Percentiles rank a stretch among this genome's conserved stretches.
Evolutionary conservation across 2,888 invertebrate genomes (phyloP).

Genomic region (Eilema caniola): DNA sequence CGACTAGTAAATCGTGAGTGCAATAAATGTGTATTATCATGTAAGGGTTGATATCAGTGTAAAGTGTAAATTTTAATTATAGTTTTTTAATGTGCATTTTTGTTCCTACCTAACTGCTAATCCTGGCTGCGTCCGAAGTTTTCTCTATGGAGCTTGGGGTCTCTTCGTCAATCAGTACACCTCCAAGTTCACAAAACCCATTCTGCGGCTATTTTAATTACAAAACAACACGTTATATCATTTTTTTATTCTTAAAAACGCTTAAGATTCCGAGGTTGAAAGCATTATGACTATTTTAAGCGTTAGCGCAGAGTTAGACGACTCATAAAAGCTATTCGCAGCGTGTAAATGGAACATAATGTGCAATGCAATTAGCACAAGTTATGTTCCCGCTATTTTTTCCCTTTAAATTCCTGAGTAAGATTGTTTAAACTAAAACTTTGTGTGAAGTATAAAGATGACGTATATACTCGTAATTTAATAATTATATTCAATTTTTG

Average conservation of each 20-base stretch:
- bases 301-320: conserved; percentile 21
- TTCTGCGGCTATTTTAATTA: background rate
- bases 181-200: background rate
- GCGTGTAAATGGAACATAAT: conserved; percentile 18
- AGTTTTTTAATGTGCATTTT: too few species aligned
- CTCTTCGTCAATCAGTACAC: too few species aligned
- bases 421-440: conserved; percentile 6
- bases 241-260: background rate
- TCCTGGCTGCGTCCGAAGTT: too few species aligned
- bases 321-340: conserved; percentile 21
- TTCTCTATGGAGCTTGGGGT: too few species aligned
- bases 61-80: too few species aligned
- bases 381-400: conserved; percentile 19
- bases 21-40: background rate
- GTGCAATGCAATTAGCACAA: conserved; percentile 22
- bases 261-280: background rate
- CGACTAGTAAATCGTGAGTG: too few species aligned
- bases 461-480: background rate
- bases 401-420: background rate
- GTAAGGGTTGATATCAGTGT: background rate
- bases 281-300: conserved; percentile 13
- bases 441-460: background rate
- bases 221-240: background rate
- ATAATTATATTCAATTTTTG: too few species aligned
- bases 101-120: too few species aligned